Conservation (phyloP, 1,140 invertebrate species). For the Pseudoatta argentina region DNA sequence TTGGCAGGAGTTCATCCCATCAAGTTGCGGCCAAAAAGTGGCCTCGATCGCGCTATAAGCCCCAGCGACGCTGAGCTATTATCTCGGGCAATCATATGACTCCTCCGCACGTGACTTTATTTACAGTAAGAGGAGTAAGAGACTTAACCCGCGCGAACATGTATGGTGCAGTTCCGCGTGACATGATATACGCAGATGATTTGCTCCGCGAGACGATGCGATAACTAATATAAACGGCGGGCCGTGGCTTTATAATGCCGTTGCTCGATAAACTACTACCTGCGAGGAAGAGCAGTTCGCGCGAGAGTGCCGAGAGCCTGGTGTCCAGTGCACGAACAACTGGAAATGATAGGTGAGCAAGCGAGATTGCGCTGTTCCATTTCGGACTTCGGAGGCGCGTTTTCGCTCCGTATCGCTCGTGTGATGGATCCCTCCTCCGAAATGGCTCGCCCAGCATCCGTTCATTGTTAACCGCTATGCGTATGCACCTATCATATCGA, state of each 20-base stretch:
- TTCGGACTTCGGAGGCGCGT: slow-evolving; percentile 23
- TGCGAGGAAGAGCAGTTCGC: slow-evolving; percentile 77
- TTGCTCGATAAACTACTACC: slow-evolving; percentile 85
- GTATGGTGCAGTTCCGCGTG: slow-evolving; percentile 81
- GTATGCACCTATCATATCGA: background rate
- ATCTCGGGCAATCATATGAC: slow-evolving; percentile 87
- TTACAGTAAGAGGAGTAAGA: slow-evolving; percentile 81
- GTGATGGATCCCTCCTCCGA: background rate
- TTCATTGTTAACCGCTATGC: background rate
- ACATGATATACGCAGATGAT: slow-evolving; percentile 82
- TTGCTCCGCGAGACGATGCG: slow-evolving; percentile 71
- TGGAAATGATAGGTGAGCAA: slow-evolving; percentile 77
- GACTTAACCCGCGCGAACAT: slow-evolving; percentile 78
- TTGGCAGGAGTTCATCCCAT: background rate
- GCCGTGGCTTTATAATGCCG: slow-evolving; percentile 84
- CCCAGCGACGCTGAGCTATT: slow-evolving; percentile 67
- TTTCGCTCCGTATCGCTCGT: background rate
- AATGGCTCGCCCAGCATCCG: background rate
- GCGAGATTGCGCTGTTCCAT: slow-evolving; percentile 36
- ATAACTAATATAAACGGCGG: slow-evolving; percentile 72
- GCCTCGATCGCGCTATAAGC: slow-evolving; percentile 19
- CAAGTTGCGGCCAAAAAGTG: background rate
- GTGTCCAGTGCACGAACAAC: slow-evolving; percentile 64
- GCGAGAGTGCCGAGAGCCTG: slow-evolving; percentile 69
- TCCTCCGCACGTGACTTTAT: slow-evolving; percentile 88